Evolutionary conservation across 2,888 invertebrate genomes (phyloP).

Genomic region (Dorcus parallelipipedus): DNA sequence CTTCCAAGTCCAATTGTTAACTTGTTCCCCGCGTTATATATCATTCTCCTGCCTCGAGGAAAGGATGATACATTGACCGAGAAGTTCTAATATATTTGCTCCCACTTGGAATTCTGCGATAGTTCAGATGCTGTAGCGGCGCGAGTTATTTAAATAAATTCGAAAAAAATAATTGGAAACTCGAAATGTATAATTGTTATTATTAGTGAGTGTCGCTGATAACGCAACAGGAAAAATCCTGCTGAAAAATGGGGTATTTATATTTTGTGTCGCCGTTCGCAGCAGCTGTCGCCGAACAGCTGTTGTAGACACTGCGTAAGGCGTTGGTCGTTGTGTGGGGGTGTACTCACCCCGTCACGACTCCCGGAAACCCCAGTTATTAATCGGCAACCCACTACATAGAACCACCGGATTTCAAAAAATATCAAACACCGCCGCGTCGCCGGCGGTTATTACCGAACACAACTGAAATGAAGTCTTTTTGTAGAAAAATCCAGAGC

Average conservation of each 20-base stretch:
- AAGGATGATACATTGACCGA: slow-evolving; percentile 31
- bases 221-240: slow-evolving; percentile 10
- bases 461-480: background rate
- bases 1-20: slow-evolving; percentile 40
- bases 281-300: slow-evolving; percentile 35
- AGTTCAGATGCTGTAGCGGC: background rate
- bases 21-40: slow-evolving; percentile 34
- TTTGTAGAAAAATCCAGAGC: background rate
- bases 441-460: background rate
- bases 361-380: slow-evolving; percentile 31
- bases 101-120: background rate
- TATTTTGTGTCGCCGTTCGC: slow-evolving; percentile 32
- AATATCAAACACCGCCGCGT: slow-evolving; percentile 5
- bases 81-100: slow-evolving; percentile 24
- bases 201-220: background rate
- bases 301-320: slow-evolving; percentile 33
- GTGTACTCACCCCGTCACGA: slow-evolving; percentile 13
- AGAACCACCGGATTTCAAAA: slow-evolving; percentile 26
- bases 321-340: slow-evolving; percentile 20
- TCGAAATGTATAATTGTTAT: background rate
- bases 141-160: background rate
- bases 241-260: slow-evolving; percentile 28
- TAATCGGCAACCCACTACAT: slow-evolving; percentile 30
- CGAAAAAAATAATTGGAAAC: background rate
- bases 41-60: slow-evolving; percentile 28